Conservation (phyloP, 2,797 vertebrate genomes). For the Sebastes dallii region DNA sequence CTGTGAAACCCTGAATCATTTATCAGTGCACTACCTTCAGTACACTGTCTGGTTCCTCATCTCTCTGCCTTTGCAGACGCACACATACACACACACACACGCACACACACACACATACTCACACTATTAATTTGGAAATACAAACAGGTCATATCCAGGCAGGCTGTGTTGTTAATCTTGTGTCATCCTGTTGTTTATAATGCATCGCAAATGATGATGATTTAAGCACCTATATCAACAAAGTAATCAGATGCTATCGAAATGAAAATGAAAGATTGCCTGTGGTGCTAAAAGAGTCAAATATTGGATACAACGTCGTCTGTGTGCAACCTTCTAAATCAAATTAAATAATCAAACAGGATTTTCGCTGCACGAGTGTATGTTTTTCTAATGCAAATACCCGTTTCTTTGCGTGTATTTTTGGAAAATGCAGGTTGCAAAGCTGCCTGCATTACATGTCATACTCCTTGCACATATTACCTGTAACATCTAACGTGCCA, state of each 20-base stretch:
- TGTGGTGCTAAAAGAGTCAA: background rate
- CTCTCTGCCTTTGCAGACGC: background rate
- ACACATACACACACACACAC: background rate
- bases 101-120: background rate
- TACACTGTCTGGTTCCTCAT: constrained; percentile 3
- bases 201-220: constrained; percentile 32
- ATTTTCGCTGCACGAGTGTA: background rate
- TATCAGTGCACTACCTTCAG: constrained; percentile 13
- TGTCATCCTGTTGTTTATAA: constrained; percentile 42
- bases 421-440: background rate
- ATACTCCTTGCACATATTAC: background rate
- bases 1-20: constrained; percentile 40
- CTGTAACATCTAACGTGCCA: background rate
- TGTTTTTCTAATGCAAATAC: background rate
- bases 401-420: background rate
- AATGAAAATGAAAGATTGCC: constrained; percentile 33
- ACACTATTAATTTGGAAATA: constrained; percentile 22
- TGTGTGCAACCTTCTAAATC: background rate
- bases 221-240: constrained; percentile 41
- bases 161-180: constrained; percentile 36
- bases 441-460: background rate
- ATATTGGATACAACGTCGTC: background rate
- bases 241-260: constrained; percentile 37
- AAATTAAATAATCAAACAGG: background rate
- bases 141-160: constrained; percentile 33